Evolutionary conservation across 1,140 invertebrate genomes (phyloP).

Genomic region (Diachasma alloeum): DNA sequence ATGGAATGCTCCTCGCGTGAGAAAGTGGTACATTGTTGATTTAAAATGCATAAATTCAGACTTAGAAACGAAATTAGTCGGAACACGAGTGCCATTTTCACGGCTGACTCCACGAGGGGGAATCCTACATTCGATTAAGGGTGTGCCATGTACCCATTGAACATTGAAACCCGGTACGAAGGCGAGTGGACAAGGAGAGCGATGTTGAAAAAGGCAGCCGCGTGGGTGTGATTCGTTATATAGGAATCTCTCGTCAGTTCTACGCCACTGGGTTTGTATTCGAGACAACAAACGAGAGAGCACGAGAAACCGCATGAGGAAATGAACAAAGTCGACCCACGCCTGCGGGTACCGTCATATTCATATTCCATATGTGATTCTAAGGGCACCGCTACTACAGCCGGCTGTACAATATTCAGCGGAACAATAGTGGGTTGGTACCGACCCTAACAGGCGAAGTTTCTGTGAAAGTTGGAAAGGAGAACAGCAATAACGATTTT

Average conservation of each 20-base stretch:
- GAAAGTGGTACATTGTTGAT: too few relatives aligned
- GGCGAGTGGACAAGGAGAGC: neutral
- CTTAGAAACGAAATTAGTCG: too few relatives aligned
- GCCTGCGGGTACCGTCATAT: conserved; percentile 46
- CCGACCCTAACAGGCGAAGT: neutral
- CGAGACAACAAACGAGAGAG: neutral
- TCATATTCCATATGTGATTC: conserved; percentile 14
- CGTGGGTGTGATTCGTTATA: conserved; percentile 20
- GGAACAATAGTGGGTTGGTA: neutral
- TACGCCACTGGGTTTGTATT: conserved; percentile 23
- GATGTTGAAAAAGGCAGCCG: neutral
- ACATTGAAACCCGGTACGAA: neutral
- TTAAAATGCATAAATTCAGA: too few relatives aligned
- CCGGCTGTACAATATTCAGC: neutral
- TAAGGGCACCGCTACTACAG: conserved; percentile 1
- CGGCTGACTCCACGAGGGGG: neutral
- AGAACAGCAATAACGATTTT: too few relatives aligned
- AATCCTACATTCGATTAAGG: neutral
- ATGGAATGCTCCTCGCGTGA: too few relatives aligned
- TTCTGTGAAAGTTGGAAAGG: too few relatives aligned
- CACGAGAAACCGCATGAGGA: conserved; percentile 29
- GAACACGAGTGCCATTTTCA: too few relatives aligned
- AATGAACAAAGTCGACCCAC: conserved; percentile 46
- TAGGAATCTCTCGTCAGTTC: conserved; percentile 33
- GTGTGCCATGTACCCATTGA: conserved; percentile 1